These are phyloP conservation scores for Prunella fulvescens DNA, from an alignment of 2,113 vertebrate genomes.

Conservation along the genomic window DNA sequence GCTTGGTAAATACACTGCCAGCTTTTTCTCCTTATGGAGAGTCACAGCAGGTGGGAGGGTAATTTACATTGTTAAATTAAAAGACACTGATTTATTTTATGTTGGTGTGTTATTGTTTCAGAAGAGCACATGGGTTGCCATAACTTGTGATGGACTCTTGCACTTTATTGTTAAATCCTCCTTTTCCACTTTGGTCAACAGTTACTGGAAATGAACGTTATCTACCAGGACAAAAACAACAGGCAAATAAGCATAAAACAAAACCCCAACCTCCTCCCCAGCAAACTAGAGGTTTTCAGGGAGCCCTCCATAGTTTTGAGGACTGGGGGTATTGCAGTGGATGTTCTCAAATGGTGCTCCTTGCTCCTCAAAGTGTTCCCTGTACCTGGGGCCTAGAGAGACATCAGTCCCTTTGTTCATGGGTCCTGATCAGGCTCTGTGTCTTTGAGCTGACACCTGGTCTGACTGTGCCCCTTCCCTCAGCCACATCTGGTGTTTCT, in stretches of 20 bases:
- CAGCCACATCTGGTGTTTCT: neutral
- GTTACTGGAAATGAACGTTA: slow-evolving; percentile 23
- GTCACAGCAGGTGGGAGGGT: slow-evolving; percentile 55
- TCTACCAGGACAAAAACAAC: neutral
- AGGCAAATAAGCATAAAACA: neutral
- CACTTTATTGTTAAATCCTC: slow-evolving; percentile 19
- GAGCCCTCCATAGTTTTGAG: neutral
- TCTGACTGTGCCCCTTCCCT: neutral
- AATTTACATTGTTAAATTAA: slow-evolving; percentile 40
- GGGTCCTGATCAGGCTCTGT: neutral
- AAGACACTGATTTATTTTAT: slow-evolving; percentile 49
- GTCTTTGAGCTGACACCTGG: neutral
- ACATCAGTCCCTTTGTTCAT: accelerated
- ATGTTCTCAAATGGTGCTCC: neutral
- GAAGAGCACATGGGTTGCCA: neutral
- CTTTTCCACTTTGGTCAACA: neutral
- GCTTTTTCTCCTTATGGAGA: slow-evolving; percentile 10
- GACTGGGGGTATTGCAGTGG: neutral
- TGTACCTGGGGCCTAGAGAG: neutral
- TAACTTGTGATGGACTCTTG: neutral
- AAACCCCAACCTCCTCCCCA: neutral
- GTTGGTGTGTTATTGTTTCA: slow-evolving; percentile 48
- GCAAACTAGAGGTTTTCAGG: neutral
- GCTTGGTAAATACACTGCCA: slow-evolving; percentile 16
- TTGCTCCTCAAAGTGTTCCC: neutral